phyloP scores from a whole-genome alignment of 2,797 vertebrate species.

The Squalus acanthias region DNA sequence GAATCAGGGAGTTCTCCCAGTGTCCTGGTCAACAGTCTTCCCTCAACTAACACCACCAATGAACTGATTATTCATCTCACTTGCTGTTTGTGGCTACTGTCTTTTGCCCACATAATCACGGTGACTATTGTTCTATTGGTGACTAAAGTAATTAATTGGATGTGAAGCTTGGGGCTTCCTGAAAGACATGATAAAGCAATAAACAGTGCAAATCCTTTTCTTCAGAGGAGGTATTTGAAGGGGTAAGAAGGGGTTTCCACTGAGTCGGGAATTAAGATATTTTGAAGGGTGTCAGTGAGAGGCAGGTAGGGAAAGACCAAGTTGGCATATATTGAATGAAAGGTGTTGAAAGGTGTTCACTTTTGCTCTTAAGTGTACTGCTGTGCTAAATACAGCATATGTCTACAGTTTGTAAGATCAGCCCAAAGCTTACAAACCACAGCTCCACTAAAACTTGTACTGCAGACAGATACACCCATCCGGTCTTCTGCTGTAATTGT shows the following conservation, averaged over 20 bases:
- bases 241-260: neutral
- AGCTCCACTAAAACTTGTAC: neutral
- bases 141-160: neutral
- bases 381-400: neutral
- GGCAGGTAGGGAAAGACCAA: neutral
- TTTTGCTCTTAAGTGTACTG: neutral
- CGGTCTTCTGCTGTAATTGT: neutral
- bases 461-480: neutral
- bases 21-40: neutral
- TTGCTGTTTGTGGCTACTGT: neutral
- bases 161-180: neutral
- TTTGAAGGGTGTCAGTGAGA: neutral
- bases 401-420: neutral
- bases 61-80: neutral
- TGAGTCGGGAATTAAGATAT: too few relatives aligned
- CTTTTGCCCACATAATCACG: neutral
- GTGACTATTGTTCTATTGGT: neutral
- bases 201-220: neutral
- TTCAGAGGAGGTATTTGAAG: neutral
- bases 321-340: neutral
- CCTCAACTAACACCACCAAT: neutral
- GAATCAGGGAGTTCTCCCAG: too few relatives aligned
- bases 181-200: neutral
- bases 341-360: too few relatives aligned
- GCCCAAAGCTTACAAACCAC: neutral